Evolutionary conservation across 2,888 invertebrate genomes (phyloP).

Genomic region (Tolmerus cingulatus): DNA sequence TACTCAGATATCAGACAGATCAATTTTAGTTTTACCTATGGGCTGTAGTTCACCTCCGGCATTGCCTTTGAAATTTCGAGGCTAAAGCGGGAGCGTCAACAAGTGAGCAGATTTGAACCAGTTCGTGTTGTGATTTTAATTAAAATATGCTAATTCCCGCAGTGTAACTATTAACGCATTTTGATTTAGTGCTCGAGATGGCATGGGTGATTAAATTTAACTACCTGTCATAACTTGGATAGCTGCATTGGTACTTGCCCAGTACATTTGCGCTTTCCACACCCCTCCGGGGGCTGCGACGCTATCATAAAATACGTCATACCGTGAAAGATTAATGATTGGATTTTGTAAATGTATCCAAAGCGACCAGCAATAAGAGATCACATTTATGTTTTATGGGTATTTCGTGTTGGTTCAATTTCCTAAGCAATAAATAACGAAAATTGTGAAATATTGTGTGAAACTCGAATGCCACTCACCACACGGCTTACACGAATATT

Average conservation of each 20-base stretch:
- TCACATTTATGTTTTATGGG: constrained; percentile 41
- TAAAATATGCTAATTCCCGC: background rate
- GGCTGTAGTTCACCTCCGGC: background rate
- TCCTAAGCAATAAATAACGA: constrained; percentile 42
- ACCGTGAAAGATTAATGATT: constrained; percentile 40
- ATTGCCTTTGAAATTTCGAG: background rate
- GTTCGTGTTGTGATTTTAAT: background rate
- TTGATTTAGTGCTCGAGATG: background rate
- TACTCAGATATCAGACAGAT: background rate
- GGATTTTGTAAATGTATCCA: constrained; percentile 42
- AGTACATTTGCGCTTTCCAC: constrained; percentile 14
- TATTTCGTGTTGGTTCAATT: constrained; percentile 42
- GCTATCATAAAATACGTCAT: constrained; percentile 38
- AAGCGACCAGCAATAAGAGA: constrained; percentile 39
- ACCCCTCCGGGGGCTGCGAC: background rate
- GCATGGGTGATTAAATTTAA: constrained; percentile 17
- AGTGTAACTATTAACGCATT: background rate
- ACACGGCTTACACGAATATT: constrained; percentile 37
- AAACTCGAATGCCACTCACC: constrained; percentile 39
- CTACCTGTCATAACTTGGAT: background rate
- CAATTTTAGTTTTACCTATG: background rate
- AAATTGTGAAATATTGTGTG: constrained; percentile 42
- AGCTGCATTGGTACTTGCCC: background rate
- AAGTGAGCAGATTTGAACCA: background rate
- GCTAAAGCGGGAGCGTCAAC: background rate